phyloP scores from a whole-genome alignment of 2,113 vertebrate species.

The Fregetta grallaria region DNA sequence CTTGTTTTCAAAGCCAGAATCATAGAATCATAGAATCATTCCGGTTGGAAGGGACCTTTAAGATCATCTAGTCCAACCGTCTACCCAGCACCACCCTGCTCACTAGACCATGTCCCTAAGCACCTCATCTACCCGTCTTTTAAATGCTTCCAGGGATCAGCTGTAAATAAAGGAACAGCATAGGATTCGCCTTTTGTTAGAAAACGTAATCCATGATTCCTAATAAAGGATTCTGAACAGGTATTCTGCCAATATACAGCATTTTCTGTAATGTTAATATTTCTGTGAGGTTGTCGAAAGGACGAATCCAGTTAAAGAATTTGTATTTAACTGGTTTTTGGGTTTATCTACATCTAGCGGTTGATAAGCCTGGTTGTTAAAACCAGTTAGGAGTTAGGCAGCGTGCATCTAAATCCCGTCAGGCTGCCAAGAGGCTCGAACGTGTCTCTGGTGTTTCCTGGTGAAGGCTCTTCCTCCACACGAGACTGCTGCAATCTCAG shows the following conservation, averaged over 20 bases:
- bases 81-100: too few relatives aligned
- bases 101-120: too few relatives aligned
- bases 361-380: not conserved
- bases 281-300: not conserved
- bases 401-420: not conserved
- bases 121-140: too few relatives aligned
- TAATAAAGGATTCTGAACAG: not conserved
- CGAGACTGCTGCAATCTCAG: fast-evolving
- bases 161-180: not conserved
- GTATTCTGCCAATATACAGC: not conserved
- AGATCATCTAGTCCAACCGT: too few relatives aligned
- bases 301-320: not conserved
- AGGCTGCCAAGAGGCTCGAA: not conserved
- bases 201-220: not conserved
- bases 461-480: not conserved
- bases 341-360: not conserved
- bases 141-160: too few relatives aligned
- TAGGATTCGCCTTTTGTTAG: not conserved
- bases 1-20: not conserved
- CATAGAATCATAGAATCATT: too few relatives aligned
- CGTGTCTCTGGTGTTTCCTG: fast-evolving
- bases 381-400: not conserved
- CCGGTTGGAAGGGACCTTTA: too few relatives aligned
- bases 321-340: not conserved
- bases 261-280: not conserved